These are phyloP conservation scores for Polypterus senegalus DNA, from an alignment of 2,113 vertebrate species.

Conservation along the genomic window DNA sequence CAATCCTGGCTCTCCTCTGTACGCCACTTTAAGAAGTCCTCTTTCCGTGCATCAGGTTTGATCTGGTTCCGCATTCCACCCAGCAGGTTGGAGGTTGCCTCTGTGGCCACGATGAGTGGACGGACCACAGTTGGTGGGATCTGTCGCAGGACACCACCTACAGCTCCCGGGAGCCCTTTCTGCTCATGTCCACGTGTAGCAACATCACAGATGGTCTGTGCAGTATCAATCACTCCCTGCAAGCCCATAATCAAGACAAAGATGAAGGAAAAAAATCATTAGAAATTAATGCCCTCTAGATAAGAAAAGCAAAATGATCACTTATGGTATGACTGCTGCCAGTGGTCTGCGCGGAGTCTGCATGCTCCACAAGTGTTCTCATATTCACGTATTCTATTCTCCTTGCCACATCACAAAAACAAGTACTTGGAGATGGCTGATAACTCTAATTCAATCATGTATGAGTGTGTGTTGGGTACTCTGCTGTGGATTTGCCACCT, in stretches of 20 bases:
- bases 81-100: conserved; percentile 77
- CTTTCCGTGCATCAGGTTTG: conserved; percentile 50
- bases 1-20: conserved; percentile 58
- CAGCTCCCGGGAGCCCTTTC: conserved; percentile 77
- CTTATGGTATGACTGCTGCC: no score
- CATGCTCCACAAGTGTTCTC: no score
- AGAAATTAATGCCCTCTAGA: neutral
- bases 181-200: conserved; percentile 78
- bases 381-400: no score
- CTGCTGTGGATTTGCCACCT: no score
- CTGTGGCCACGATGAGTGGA: conserved; percentile 75
- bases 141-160: conserved; percentile 81
- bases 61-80: conserved; percentile 76
- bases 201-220: conserved; percentile 77
- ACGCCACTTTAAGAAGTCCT: conserved; percentile 55
- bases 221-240: conserved; percentile 78
- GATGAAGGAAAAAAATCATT: neutral
- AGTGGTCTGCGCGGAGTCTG: no score
- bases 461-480: no score
- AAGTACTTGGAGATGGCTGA: no score
- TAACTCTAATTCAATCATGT: no score
- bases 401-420: no score
- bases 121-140: conserved; percentile 79
- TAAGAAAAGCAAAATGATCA: no score
- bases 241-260: neutral